A percentile compares a stretch with the other conserved stretches of the same genome.
phyloP scores from a whole-genome alignment of 2,888 invertebrate species.

The Tenodera sinensis region DNA sequence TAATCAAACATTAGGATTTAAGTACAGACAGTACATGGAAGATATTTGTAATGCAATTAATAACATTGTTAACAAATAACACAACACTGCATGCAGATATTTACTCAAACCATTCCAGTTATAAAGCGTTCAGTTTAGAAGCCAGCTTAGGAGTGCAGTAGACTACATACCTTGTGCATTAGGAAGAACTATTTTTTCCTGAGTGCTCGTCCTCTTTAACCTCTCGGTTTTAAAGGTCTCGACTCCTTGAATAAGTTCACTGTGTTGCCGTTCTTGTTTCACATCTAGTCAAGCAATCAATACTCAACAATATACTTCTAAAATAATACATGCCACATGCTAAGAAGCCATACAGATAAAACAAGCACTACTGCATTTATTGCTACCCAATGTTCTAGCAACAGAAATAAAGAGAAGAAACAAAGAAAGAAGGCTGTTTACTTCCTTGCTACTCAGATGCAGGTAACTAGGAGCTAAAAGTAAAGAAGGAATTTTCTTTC shows the following conservation, averaged over 20 bases:
- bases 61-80: too few relatives aligned
- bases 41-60: too few relatives aligned
- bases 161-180: constrained; percentile 71
- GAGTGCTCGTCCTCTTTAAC: constrained; percentile 73
- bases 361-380: background rate
- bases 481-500: too few relatives aligned
- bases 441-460: too few relatives aligned
- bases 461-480: too few relatives aligned
- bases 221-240: constrained; percentile 72
- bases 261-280: constrained; percentile 69
- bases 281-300: constrained; percentile 53
- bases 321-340: constrained; percentile 18
- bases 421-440: too few relatives aligned
- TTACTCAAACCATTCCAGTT: background rate
- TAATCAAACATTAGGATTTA: too few relatives aligned
- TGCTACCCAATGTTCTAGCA: too few relatives aligned
- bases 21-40: too few relatives aligned
- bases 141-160: background rate
- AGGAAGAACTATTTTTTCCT: constrained; percentile 79
- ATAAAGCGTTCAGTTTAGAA: background rate
- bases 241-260: constrained; percentile 71
- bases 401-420: too few relatives aligned
- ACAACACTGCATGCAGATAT: background rate
- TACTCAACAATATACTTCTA: background rate
- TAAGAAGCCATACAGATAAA: background rate